Conservation (phyloP, 2,888 invertebrate genomes). For the Aphidius colemani region DNA sequence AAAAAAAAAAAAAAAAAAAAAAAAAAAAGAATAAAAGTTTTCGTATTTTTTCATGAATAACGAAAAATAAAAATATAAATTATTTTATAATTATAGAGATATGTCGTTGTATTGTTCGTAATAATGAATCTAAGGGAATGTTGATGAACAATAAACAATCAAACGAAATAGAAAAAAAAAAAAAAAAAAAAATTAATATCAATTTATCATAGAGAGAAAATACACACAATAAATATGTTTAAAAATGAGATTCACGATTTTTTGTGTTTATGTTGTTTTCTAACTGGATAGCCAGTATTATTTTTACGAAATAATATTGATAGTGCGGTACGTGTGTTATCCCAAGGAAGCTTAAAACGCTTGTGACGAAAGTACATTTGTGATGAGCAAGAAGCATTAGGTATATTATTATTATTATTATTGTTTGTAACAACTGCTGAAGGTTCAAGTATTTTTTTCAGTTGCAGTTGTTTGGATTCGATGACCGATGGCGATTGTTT, state of each 20-base stretch:
- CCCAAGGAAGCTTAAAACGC: conserved; percentile 51
- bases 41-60: background rate
- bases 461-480: conserved; percentile 48
- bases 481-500: conserved; percentile 45
- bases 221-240: background rate
- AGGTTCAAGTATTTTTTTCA: conserved; percentile 45
- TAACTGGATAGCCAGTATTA: conserved; percentile 45
- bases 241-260: conserved; percentile 45
- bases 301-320: conserved; percentile 44
- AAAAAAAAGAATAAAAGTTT: background rate
- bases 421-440: conserved; percentile 40
- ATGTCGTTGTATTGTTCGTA: conserved; percentile 38
- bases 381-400: conserved; percentile 35
- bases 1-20: background rate
- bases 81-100: conserved; percentile 6
- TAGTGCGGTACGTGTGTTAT: conserved; percentile 49
- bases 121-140: conserved; percentile 26
- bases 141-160: conserved; percentile 10
- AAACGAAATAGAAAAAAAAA: conserved; percentile 9
- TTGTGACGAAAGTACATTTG: conserved; percentile 53
- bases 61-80: background rate
- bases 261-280: conserved; percentile 49
- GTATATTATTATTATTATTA: conserved; percentile 33
- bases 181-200: conserved; percentile 7
- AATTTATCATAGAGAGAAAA: background rate